Evolutionary conservation across 2,797 vertebrate genomes (phyloP), one percentile per base, ranked within the genome.

Genomic region (Pangasius sanitwongsei): DNA sequence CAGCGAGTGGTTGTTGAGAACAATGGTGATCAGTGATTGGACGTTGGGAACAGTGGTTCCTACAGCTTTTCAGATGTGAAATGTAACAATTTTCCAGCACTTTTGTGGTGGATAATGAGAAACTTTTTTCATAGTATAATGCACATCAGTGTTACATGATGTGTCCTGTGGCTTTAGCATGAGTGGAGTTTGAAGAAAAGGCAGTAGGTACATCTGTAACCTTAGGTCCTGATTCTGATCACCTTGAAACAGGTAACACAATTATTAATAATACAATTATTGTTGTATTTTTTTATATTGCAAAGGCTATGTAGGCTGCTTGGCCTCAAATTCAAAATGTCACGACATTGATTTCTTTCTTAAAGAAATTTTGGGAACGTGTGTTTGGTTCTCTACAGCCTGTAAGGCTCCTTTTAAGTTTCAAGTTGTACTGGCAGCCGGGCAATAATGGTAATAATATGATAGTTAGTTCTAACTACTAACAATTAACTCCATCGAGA

Each of bases 271-370:
- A 75, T 28, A 75, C 74, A 48, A 28, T 1, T 48, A 28, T 44
- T 74, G 9, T 41, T 67, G 3, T 69, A 44, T 16, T 69, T 16
- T 69, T 37, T 70, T 34, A 11, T 25, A 75, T 15, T 48, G 11
- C 4, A 48, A 25, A 1, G 11, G 34, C 69, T 48, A 50, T 28
- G 74, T 50, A 28, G 11, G 41, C 4, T 75, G 74, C 41, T 28
- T 75, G 74, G 44, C 74, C 44, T 75, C 28, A 53, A n/a, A 16
- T 77, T 82, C 34, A 1, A 61, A 59, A 82, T 82, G 55, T 15
- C 80, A 82, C 31, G 4, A 37, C 78, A 81, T 81, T 59, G 53
- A 81, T 82, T 59, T 59, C 80, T 23, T 59, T 13, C 31, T 59
- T 82, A 82, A 61, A 61, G 74, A 37, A 37, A 8, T 61, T 82